Conservation (phyloP, 2,888 invertebrate genomes). For the Drosophila subsilvestris region DNA sequence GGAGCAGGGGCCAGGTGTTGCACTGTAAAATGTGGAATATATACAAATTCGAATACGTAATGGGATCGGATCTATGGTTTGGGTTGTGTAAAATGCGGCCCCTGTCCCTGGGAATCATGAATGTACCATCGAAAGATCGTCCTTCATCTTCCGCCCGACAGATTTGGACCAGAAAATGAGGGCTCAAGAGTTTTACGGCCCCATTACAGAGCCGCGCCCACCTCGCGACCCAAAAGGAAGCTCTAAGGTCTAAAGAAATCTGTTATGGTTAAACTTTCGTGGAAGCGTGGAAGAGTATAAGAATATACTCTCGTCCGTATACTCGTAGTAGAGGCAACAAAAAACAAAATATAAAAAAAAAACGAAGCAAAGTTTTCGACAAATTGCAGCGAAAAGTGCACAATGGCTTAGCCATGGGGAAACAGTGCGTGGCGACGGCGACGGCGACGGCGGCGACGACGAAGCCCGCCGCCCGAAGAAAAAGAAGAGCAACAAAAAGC, state of each 20-base stretch:
- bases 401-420: conserved; percentile 64
- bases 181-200: conserved; percentile 26
- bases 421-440: conserved; percentile 72
- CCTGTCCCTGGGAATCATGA: neutral
- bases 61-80: neutral
- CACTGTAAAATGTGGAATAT: neutral
- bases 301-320: neutral
- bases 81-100: too few relatives aligned
- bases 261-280: conserved; percentile 75
- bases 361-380: conserved; percentile 61
- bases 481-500: conserved; percentile 8
- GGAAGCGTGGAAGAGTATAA: neutral
- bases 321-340: conserved; percentile 20
- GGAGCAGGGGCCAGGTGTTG: conserved; percentile 7
- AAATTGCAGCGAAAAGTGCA: conserved; percentile 74
- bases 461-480: conserved; percentile 33
- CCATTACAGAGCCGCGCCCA: neutral
- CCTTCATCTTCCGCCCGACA: conserved; percentile 13
- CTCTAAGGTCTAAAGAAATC: conserved; percentile 62
- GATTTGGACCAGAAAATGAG: conserved; percentile 20
- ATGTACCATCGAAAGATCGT: neutral
- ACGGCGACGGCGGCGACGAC: conserved; percentile 43
- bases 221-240: conserved; percentile 24
- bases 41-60: neutral
- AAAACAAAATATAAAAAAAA: conserved; percentile 48